Evolutionary conservation across 2,888 invertebrate genomes (phyloP).

Genomic region (Troides helena): DNA sequence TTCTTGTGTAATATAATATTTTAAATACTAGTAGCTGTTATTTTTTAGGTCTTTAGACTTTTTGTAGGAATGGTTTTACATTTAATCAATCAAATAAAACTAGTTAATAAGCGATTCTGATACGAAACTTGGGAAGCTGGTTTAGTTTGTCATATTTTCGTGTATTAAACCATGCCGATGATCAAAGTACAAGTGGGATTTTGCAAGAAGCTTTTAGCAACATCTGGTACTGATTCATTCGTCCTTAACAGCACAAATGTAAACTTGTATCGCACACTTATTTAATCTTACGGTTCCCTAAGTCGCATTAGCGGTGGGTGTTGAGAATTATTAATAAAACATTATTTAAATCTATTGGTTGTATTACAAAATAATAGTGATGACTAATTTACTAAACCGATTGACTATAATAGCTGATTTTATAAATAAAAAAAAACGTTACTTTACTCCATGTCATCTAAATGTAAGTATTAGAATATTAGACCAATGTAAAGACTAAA

Average conservation of each 20-base stretch:
- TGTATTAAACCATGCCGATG: not conserved
- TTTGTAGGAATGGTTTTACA: not conserved
- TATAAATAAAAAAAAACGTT: too few relatives aligned
- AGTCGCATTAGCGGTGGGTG: constrained; percentile 7
- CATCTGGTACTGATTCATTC: constrained; percentile 27
- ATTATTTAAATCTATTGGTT: not conserved
- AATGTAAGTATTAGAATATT: too few relatives aligned
- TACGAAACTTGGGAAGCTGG: too few relatives aligned
- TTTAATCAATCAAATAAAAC: not conserved
- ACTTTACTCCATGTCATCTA: too few relatives aligned
- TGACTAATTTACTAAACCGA: not conserved
- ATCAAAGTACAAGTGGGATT: constrained; percentile 14
- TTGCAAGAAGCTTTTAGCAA: constrained; percentile 22
- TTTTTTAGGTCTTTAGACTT: not conserved
- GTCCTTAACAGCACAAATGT: constrained; percentile 18
- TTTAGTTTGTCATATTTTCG: not conserved
- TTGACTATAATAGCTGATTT: too few relatives aligned
- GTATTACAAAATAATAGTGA: not conserved
- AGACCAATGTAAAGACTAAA: too few relatives aligned
- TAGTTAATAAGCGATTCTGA: too few relatives aligned
- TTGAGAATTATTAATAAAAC: not conserved
- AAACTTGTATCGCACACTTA: constrained; percentile 9
- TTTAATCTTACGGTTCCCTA: constrained; percentile 13
- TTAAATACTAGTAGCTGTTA: not conserved
- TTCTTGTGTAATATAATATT: not conserved